Base-by-base conservation (phyloP, 2,113 vertebrate species). In the Myrmecophaga tridactyla region DNA sequence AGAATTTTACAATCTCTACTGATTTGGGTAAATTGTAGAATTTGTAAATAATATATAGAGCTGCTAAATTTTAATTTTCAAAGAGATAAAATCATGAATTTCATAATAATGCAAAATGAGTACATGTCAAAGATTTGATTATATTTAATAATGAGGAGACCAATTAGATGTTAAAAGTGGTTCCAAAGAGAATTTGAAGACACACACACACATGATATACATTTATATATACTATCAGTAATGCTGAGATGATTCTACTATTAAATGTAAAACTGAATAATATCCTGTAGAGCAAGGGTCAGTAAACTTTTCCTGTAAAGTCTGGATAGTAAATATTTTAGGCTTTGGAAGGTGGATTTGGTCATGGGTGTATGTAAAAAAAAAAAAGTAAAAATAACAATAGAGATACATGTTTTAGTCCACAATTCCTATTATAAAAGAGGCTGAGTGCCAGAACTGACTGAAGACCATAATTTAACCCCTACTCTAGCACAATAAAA, bases 1-100 rank as follows among this genome's bases (percentile, higher is more conserved):
- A 98, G 94, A 97, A 69, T 95, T 90, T 29, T 96, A 97, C 65
- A 97, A 96, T 96, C 34, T 97, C 48, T 96, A 81, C 63, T 96
- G 80, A 93, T 94, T 83, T 92, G 92, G 95, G 95, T 97, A 97
- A 96, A 96, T 96, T 89, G 70, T 86, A 94, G 31, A 89, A 48
- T 53, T 94, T 96, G 96, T 58, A 98, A 98, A 82, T 91, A 92
- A 15, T 69, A 36, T 58, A 94, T 34, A 84, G 58, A 92, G 10
- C 3, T 90, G 15, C 70, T 88, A 94, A 95, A 53, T 94, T 86
- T 63, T 95, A 73, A 60, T 56, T 60, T 84, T 89, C 36, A 62
- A 62, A 72, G 63, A 21, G 4, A 21, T 27, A 77, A 88, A 75
- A 39, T 46, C 39, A 6, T 53, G 70, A 25, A 25, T 48, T 15